phyloP scores from a whole-genome alignment of 2,888 invertebrate genomes.

The Pegoplata infirma region DNA sequence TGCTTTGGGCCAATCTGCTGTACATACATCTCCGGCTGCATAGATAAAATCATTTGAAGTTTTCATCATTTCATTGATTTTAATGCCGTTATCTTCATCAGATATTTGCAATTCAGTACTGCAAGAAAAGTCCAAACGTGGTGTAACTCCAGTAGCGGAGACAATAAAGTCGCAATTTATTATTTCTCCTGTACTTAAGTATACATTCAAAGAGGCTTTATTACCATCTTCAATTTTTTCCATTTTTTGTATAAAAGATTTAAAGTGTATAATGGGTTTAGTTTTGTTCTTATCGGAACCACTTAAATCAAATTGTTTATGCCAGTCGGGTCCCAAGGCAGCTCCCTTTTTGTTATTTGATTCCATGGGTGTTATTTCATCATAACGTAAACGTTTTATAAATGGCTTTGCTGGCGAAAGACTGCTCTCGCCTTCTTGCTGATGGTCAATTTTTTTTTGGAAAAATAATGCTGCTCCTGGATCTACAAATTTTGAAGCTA shows the following conservation, averaged over 20 bases:
- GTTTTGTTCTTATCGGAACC: conserved; percentile 22
- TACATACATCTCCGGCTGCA: conserved; percentile 97
- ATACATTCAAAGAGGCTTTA: conserved; percentile 85
- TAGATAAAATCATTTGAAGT: conserved; percentile 88
- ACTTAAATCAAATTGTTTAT: conserved; percentile 82
- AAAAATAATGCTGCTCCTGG: conserved; percentile 97
- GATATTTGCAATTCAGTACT: conserved; percentile 79
- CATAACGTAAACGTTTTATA: conserved; percentile 84
- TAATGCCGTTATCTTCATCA: conserved; percentile 88
- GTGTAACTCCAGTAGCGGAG: conserved; percentile 95
- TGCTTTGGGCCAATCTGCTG: conserved; percentile 87
- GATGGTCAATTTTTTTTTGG: conserved; percentile 77
- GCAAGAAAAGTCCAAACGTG: conserved; percentile 82
- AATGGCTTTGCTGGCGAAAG: conserved; percentile 66
- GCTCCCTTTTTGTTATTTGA: conserved; percentile 83
- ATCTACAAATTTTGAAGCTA: conserved; percentile 96
- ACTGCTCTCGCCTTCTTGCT: neutral
- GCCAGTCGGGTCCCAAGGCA: conserved; percentile 99
- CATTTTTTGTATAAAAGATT: conserved; percentile 79
- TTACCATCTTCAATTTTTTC: conserved; percentile 60
- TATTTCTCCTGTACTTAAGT: conserved; percentile 84
- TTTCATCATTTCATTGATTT: conserved; percentile 91
- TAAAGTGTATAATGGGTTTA: conserved; percentile 81
- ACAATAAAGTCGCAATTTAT: conserved; percentile 92
- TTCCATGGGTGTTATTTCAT: conserved; percentile 78